Evolutionary conservation across 2,888 invertebrate species (phyloP).

Genomic region (Sinohyriopsis cumingii): DNA sequence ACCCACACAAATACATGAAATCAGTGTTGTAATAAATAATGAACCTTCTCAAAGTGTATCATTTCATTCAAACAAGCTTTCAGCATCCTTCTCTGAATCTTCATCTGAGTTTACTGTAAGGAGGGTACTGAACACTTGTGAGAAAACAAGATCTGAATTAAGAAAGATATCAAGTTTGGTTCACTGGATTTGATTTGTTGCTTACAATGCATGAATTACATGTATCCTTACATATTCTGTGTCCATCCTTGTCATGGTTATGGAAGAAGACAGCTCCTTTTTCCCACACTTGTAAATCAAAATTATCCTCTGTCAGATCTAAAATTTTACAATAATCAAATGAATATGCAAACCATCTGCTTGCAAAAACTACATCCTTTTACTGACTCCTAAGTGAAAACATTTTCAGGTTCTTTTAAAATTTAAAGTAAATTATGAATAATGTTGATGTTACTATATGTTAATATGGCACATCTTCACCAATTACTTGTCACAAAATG

Average conservation of each 20-base stretch:
- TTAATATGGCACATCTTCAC: not conserved
- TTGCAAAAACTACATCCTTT: too few species aligned
- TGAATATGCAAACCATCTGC: not conserved
- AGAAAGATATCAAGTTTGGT: too few species aligned
- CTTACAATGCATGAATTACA: constrained; percentile 22
- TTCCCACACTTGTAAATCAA: constrained; percentile 82
- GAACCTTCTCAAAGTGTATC: too few species aligned
- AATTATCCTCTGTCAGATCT: constrained; percentile 77
- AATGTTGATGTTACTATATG: not conserved
- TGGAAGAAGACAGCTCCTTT: constrained; percentile 85
- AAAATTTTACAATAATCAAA: not conserved
- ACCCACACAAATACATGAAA: too few species aligned
- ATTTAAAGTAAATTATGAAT: not conserved
- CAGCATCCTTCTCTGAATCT: too few species aligned
- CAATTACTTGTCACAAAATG: not conserved
- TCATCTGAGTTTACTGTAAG: too few species aligned
- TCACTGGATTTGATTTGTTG: not conserved
- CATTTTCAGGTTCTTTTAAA: not conserved
- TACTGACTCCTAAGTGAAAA: too few species aligned
- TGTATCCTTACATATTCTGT: constrained; percentile 53
- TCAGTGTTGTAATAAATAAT: too few species aligned
- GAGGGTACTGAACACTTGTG: too few species aligned
- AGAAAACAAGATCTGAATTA: not conserved
- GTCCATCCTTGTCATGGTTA: constrained; percentile 86
- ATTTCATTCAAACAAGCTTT: too few species aligned